Evolutionary conservation across 2,888 invertebrate genomes (phyloP), one percentile per base, ranked within the genome.

Genomic region (Conus canariensis): DNA sequence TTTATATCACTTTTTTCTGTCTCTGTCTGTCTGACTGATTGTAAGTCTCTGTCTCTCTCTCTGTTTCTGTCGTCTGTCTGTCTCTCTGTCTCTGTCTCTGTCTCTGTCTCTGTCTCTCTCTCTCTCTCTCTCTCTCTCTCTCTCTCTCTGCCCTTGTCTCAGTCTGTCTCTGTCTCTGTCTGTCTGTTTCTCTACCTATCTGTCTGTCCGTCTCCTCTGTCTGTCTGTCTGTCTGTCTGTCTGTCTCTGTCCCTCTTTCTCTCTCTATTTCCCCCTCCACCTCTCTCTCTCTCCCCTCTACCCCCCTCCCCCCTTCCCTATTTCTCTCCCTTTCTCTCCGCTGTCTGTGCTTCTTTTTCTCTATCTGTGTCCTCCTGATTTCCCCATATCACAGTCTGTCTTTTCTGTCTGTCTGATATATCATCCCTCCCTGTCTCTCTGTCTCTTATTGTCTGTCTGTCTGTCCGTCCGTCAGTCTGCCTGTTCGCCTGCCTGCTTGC

Each of bases 341-440:
- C 14, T 70, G 14, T 70, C 19, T 14, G 1, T 70, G 7, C 22
- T 3, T 70, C 19, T 70, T 19, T 70, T 70, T 22, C 8, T 70
- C 19, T 67, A 67, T 70, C n/a, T n/a, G 22, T n/a, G 22, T n/a
- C 70, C 22, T n/a, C n/a, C 30, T 14, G 30, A 8, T 30, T 16
- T 9, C 19, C 45, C 30, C 14, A 2, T 80, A 25, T 80, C 12
- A 30, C 14, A 10, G 30, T 80, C 80, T 80, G 3, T 80, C 80
- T 80, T 6, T 45, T 45, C 12, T 45, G 14, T 80, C 8, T 10
- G 4, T 30, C 45, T 45, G 45, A 22, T 4, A 74, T 85, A 74
- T 10, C 82, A 22, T 88, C 4, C 82, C 1, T 88, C n/a, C 82
- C 16, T 88, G 12, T 88, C 58, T 88, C n/a, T 88, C 60, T 82